phyloP scores from a whole-genome alignment of 2,797 vertebrate genomes.

The Myotis vivesi region DNA sequence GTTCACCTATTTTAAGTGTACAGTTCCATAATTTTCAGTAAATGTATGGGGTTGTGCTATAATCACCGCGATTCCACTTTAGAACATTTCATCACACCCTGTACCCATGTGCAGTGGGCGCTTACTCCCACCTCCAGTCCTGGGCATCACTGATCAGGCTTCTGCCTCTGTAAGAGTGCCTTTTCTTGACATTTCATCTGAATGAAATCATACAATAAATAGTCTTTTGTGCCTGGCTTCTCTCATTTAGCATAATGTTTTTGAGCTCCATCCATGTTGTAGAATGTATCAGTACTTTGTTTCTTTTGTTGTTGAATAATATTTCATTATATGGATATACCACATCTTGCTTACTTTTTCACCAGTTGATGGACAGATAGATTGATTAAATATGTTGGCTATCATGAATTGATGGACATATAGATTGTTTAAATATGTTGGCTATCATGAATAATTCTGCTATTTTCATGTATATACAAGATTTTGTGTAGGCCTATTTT shows the following conservation, averaged over 20 bases:
- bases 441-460: not conserved
- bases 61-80: not conserved
- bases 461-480: not conserved
- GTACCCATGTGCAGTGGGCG: not conserved
- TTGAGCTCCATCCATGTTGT: not conserved
- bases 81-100: not conserved
- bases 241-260: not conserved
- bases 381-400: too few species aligned
- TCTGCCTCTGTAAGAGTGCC: not conserved
- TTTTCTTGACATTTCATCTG: constrained; percentile 6
- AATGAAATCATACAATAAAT: not conserved
- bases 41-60: not conserved
- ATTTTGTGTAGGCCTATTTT: not conserved
- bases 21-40: constrained; percentile 3
- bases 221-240: not conserved
- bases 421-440: not conserved
- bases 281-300: not conserved
- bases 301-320: not conserved
- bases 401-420: not conserved
- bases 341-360: not conserved
- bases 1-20: constrained; percentile 3
- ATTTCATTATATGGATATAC: not conserved
- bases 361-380: not conserved
- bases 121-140: not conserved
- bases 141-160: not conserved